phyloP scores from a whole-genome alignment of 2,888 invertebrate genomes.

The Polyploca ridens region DNA sequence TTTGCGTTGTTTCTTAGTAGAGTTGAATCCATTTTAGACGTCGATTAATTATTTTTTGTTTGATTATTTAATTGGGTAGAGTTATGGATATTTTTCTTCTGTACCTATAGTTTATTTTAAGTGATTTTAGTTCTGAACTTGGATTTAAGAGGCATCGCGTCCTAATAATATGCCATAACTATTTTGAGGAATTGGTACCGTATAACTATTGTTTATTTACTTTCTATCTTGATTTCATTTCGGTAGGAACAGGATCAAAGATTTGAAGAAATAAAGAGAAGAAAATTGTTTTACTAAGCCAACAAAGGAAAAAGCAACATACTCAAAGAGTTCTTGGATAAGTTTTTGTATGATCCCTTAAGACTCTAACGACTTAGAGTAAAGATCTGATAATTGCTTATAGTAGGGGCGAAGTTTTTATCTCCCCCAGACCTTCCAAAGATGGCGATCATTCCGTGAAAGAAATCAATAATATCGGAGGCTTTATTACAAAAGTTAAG shows the following conservation, averaged over 20 bases:
- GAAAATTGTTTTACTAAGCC: too few relatives aligned
- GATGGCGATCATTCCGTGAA: conserved; percentile 31
- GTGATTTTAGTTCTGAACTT: background rate
- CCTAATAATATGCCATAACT: too few relatives aligned
- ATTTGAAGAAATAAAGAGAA: too few relatives aligned
- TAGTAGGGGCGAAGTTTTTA: conserved; percentile 34
- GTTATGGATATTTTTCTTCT: background rate
- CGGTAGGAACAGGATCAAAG: too few relatives aligned
- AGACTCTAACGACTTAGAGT: conserved; percentile 12
- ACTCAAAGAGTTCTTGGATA: background rate
- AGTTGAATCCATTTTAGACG: conserved; percentile 1
- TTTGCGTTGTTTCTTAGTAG: conserved; percentile 7
- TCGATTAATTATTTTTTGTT: conserved; percentile 11
- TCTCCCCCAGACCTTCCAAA: conserved; percentile 24
- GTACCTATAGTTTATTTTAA: background rate
- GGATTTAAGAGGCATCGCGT: background rate
- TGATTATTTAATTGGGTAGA: background rate
- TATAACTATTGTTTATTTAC: too few relatives aligned
- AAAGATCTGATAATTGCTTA: conserved; percentile 43
- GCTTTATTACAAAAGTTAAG: conserved; percentile 48
- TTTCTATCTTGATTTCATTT: too few relatives aligned
- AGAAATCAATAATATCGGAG: conserved; percentile 42
- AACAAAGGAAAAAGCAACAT: background rate
- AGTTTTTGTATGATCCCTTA: conserved; percentile 4
- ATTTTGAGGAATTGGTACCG: too few relatives aligned